Base-by-base conservation (phyloP, 2,888 invertebrate genomes). In the Antitype chi region DNA sequence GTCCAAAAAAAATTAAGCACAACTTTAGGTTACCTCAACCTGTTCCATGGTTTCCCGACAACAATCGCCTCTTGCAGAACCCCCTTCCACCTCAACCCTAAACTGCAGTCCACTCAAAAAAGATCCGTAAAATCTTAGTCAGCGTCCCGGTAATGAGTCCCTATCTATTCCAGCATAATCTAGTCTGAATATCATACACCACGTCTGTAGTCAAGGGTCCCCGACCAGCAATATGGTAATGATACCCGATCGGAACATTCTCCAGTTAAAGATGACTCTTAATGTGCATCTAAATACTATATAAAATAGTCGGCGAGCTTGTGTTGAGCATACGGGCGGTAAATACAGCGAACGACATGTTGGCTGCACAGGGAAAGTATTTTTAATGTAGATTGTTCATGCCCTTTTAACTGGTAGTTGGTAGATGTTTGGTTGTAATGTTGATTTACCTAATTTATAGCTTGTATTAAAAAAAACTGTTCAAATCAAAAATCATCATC, bases 241-340 rank as follows among this genome's bases (percentile, higher is more conserved):
- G 94, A 91, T 93, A 92, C 91, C 90, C 94, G 94, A 94, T 94
- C 94, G 93, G 91, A 89, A 93, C 93, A 94, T 93, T 93, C 94
- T 91, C 89, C 86, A 92, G 90, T 93, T 93, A 92, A 93, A 94
- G 95, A 95, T 94, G 95, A 94, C 94, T 93, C 94, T 94, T 95
- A 95, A 94, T 94, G 94, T 92, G 93, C 94, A 94, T 94, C 94
- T 95, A 94, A 95, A 95, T 95, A 94, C 92, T 93, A 94, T 91
- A 94, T 94, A 94, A 94, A 94, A 94, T 95, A 93, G 91, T 87
- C 82, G 86, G 87, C 82, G 86, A 86, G 88, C 83, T 81, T 87
- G 78, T 60, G 63, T 25, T 67, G 78, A 89, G 91, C 90, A 91
- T 78, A 93, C 91, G 73, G 92, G 0, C 63, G 32, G 8, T n/a